phyloP scores from a whole-genome alignment of 2,888 invertebrate species.

The Macrosiphum euphorbiae region DNA sequence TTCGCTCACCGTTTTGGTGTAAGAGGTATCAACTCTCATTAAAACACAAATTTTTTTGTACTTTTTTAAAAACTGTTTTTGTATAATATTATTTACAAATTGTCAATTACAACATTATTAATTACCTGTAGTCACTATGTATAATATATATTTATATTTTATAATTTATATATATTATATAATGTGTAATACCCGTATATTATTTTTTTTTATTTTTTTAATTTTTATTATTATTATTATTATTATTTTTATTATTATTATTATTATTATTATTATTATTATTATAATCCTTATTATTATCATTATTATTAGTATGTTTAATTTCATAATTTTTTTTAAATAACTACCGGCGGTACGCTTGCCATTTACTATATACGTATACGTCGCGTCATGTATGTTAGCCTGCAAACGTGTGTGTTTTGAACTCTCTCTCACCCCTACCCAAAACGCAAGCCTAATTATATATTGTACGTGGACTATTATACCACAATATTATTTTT shows the following conservation, averaged over 20 bases:
- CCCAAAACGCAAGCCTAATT: background rate
- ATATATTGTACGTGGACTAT: conserved; percentile 36
- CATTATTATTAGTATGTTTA: conserved; percentile 29
- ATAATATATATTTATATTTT: background rate
- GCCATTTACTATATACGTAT: conserved; percentile 60
- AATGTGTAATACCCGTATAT: background rate
- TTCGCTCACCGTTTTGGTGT: conserved; percentile 41
- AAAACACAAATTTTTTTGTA: background rate
- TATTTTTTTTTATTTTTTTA: conserved; percentile 23
- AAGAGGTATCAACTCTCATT: background rate
- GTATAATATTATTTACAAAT: background rate
- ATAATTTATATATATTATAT: background rate
- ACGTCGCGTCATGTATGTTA: conserved; percentile 43
- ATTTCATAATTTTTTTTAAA: background rate
- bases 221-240: conserved; percentile 6
- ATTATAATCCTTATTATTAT: background rate
- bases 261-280: conserved; percentile 16
- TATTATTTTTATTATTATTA: background rate
- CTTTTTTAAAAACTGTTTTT: background rate
- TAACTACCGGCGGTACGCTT: conserved; percentile 54
- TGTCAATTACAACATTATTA: background rate
- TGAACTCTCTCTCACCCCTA: background rate
- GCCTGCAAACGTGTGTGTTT: background rate
- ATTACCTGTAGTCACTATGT: background rate
- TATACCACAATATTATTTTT: conserved; percentile 1